Base-by-base conservation (phyloP, 2,113 vertebrate genomes). In the Galemys pyrenaicus region DNA sequence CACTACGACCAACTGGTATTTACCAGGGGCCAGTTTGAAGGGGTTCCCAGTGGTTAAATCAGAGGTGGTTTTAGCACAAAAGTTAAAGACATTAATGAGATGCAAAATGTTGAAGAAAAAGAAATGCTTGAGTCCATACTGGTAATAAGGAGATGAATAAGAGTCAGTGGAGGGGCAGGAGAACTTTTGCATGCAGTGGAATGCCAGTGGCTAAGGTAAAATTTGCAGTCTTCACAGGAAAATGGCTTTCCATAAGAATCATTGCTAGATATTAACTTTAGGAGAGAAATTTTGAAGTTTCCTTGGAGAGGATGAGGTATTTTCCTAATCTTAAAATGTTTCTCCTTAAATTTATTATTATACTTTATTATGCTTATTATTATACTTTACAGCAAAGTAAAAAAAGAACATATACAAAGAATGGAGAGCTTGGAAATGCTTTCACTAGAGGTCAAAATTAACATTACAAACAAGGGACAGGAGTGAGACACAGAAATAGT, bases 261-360 rank as follows among this genome's bases (percentile, higher is more conserved):
- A 35, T 51, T 44, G 35, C 73, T 20, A 67, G 71, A 70, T 75
- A 51, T 44, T 94, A 44, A 39, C 49, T 87, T 19, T 83, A 46
- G 44, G 46, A 62, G 49, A 79, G 51, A 79, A 49, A 54, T 41
- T 84, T 60, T 78, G 60, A 85, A n/a, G 26, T 80, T 24, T 56
- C 54, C 54, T 56, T 56, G 20, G 19, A 56, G 54, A 56, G 39
- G 78, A 32, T 2, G 73, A 19, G 4, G 9, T 77, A 71, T 86
- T 93, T 92, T 11, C 65, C 39, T 84, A 24, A 41, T 71, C 74
- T 88, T 56, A 81, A 91, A 89, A 49, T 37, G 46, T 89, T 15
- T 73, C 35, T 28, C 65, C 58, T 78, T 49, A 85, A 51, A 41
- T 20, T 39, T 81, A 70, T 60, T 88, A 88, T n/a, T n/a, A n/a